Evolutionary conservation across 2,113 vertebrate genomes (phyloP).

Genomic region (Tinamus guttatus): DNA sequence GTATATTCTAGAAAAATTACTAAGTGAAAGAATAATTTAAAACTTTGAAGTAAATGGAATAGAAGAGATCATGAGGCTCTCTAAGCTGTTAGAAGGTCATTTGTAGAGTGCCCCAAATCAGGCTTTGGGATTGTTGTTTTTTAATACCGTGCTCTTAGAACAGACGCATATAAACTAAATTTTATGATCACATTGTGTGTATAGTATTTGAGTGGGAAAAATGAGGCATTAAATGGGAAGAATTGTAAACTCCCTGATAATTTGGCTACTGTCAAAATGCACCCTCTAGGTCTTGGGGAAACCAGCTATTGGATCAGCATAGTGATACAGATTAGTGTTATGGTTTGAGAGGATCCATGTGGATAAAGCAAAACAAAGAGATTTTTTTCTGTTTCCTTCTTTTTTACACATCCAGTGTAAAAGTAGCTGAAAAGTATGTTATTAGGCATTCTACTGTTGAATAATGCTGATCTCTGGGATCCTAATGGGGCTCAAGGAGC

Average conservation of each 20-base stretch:
- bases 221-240: not conserved
- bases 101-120: not conserved
- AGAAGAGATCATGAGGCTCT: not conserved
- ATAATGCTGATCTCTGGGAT: not conserved
- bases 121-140: not conserved
- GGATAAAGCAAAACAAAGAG: not conserved
- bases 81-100: not conserved
- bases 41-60: not conserved
- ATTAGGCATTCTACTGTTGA: not conserved
- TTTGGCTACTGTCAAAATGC: conserved; percentile 13
- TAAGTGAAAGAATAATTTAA: not conserved
- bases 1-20: not conserved
- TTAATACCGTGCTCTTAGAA: not conserved
- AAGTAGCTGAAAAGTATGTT: not conserved
- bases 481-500: not conserved
- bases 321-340: not conserved
- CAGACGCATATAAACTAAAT: not conserved
- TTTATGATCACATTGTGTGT: not conserved
- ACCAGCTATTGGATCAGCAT: not conserved
- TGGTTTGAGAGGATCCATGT: not conserved
- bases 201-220: not conserved
- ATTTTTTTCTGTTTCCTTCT: not conserved
- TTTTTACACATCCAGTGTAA: not conserved
- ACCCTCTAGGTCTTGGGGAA: not conserved
- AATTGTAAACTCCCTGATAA: not conserved